Evolutionary conservation across 2,888 invertebrate species (phyloP).

Genomic region (Amphipyra berbera): DNA sequence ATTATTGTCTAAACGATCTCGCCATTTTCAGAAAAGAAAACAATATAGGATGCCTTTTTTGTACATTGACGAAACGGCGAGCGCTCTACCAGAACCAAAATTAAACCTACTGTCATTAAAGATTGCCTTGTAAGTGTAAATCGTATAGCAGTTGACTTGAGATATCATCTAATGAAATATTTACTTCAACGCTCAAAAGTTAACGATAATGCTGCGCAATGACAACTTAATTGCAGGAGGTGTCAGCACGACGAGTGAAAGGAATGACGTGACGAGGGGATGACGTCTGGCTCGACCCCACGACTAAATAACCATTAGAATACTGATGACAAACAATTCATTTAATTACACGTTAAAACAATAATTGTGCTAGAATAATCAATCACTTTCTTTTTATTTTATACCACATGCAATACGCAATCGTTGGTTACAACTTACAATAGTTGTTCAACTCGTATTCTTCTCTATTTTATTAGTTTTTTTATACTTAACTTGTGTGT

Average conservation of each 20-base stretch:
- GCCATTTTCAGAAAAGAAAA: constrained; percentile 44
- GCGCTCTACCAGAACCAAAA: constrained; percentile 26
- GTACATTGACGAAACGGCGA: constrained; percentile 30
- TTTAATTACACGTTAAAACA: constrained; percentile 25
- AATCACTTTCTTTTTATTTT: constrained; percentile 22
- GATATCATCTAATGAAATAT: constrained; percentile 50
- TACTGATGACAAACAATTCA: constrained; percentile 24
- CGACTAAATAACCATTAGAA: constrained; percentile 33
- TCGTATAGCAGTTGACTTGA: constrained; percentile 25
- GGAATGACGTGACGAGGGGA: constrained; percentile 65
- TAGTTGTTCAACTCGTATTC: constrained; percentile 1
- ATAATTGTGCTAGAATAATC: constrained; percentile 31
- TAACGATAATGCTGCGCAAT: constrained; percentile 68
- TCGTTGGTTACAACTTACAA: not conserved
- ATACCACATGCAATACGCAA: constrained; percentile 12
- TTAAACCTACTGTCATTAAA: constrained; percentile 26
- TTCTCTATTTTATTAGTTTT: constrained; percentile 15
- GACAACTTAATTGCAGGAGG: constrained; percentile 82
- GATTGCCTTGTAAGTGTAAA: constrained; percentile 33
- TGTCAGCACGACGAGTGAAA: constrained; percentile 74
- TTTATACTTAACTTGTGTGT: constrained; percentile 21
- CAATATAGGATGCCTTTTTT: constrained; percentile 38
- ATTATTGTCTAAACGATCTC: constrained; percentile 47
- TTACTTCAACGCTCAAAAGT: constrained; percentile 52
- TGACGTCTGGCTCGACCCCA: constrained; percentile 47